A percentile compares a stretch with the other conserved stretches of the same genome.
phyloP scores from a whole-genome alignment of 2,113 vertebrate genomes.

The Bombycilla garrulus region DNA sequence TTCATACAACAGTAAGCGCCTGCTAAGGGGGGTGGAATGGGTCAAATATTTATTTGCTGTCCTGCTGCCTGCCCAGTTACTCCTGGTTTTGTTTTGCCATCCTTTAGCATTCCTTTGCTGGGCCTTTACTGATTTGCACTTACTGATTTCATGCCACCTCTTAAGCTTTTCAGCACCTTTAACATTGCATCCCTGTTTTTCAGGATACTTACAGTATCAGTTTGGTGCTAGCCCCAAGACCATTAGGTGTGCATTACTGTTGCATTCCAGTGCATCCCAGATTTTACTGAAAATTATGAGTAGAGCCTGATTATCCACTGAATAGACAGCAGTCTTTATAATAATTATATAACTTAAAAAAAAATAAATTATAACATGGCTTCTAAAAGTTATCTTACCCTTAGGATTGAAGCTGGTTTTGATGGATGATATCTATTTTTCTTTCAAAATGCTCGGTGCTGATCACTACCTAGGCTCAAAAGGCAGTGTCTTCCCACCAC shows the following conservation, averaged over 20 bases:
- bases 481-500: not conserved
- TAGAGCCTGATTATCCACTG: not conserved
- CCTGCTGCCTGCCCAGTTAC: not conserved
- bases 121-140: not conserved
- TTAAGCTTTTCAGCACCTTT: not conserved
- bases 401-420: not conserved
- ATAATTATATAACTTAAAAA: not conserved
- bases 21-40: not conserved
- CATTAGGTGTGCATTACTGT: not conserved
- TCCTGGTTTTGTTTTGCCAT: not conserved
- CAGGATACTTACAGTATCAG: not conserved
- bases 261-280: not conserved
- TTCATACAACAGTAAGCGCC: not conserved
- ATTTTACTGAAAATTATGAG: not conserved
- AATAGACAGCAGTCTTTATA: not conserved
- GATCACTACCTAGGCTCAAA: not conserved
- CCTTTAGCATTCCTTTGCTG: not conserved
- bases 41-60: not conserved
- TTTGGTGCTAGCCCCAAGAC: not conserved
- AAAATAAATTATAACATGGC: too few relatives aligned
- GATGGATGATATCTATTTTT: not conserved
- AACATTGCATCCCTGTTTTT: not conserved
- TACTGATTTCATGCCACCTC: not conserved
- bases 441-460: not conserved
- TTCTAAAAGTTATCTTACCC: not conserved